Evolutionary conservation across 2,888 invertebrate species (phyloP), one percentile per base, ranked within the genome.

Genomic region (Ceriagrion tenellum): DNA sequence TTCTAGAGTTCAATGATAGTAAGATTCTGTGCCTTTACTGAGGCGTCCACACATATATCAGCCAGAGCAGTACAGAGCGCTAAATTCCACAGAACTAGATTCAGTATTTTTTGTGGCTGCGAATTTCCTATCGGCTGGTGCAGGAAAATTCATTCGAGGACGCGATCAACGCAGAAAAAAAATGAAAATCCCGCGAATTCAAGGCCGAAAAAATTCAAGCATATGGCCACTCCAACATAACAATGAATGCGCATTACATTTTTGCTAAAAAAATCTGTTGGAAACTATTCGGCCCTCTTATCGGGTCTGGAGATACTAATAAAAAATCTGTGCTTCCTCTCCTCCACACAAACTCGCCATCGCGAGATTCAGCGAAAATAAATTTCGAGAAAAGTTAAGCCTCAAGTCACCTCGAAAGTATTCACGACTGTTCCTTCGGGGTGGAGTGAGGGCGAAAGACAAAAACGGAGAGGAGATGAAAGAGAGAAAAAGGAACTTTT

Each of bases 401-500:
- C 35, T 35, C 35, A 18, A 23, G 35, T 81, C 81, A 81, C 81
- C 35, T 30, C 30, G 81, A 35, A 81, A 35, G 35, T 26, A 35
- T 81, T 35, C 30, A 35, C 30, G 35, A 81, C 30, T 81, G 81
- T 35, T 81, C 35, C 69, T 69, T 12, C 35, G 18, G 13, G 40
- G 16, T 30, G 59, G 35, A 40, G 18, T 20, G 56, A 6, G 59
- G 59, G 56, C n/a, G n/a, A n/a, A n/a, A 59, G 40, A 59, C 10
- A 63, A 59, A 35, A 20, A 59, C 59, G 35, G 26, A 30, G 81
- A 81, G 30, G 35, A 69, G 35, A 81, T 81, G 81, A 35, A 81
- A 81, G 30, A 91, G 59, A 13, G 91, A 91, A n/a, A 56, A 20
- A 91, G 91, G 69, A 81, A 81, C 81, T 81, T 81, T 81, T 35